A percentile compares a stretch with the other conserved stretches of the same genome.
Evolutionary conservation across 1,140 invertebrate species (phyloP).

Genomic region (Musca vetustissima): DNA sequence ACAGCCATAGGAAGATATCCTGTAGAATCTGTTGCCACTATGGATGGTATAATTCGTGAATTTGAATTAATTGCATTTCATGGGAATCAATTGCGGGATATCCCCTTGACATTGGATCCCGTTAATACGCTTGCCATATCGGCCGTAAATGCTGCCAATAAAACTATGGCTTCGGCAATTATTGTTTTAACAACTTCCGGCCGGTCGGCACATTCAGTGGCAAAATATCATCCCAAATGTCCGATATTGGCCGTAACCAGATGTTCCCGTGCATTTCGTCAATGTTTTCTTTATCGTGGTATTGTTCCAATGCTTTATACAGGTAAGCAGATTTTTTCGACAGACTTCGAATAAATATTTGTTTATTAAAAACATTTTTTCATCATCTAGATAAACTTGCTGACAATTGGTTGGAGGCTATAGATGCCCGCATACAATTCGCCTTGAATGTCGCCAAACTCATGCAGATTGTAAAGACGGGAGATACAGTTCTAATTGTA

Average conservation of each 20-base stretch:
- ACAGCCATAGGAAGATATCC: slow-evolving; percentile 97
- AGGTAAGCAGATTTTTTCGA: slow-evolving; percentile 58
- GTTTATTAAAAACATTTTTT: slow-evolving; percentile 19
- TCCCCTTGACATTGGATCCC: slow-evolving; percentile 81
- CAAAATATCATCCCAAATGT: slow-evolving; percentile 92
- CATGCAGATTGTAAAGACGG: slow-evolving; percentile 77
- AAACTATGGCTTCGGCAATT: slow-evolving; percentile 90
- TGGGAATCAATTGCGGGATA: slow-evolving; percentile 84
- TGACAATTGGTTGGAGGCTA: slow-evolving; percentile 87
- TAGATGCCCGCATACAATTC: slow-evolving; percentile 86
- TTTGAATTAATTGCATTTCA: slow-evolving; percentile 97
- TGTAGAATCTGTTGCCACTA: slow-evolving; percentile 83
- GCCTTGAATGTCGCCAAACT: slow-evolving; percentile 83
- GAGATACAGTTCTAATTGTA: slow-evolving; percentile 87
- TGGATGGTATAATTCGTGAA: slow-evolving; percentile 95
- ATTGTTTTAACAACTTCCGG: slow-evolving; percentile 95
- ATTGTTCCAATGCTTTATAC: slow-evolving; percentile 87
- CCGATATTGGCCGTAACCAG: slow-evolving; percentile 95
- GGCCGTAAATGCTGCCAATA: slow-evolving; percentile 90
- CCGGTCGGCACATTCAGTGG: slow-evolving; percentile 83
- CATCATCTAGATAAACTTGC: slow-evolving; percentile 58
- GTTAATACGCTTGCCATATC: slow-evolving; percentile 94
- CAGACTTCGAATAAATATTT: background rate
- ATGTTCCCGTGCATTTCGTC: slow-evolving; percentile 81
- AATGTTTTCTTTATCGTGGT: slow-evolving; percentile 90